phyloP scores from a whole-genome alignment of 2,888 invertebrate genomes.

The Heteropelma amictum region DNA sequence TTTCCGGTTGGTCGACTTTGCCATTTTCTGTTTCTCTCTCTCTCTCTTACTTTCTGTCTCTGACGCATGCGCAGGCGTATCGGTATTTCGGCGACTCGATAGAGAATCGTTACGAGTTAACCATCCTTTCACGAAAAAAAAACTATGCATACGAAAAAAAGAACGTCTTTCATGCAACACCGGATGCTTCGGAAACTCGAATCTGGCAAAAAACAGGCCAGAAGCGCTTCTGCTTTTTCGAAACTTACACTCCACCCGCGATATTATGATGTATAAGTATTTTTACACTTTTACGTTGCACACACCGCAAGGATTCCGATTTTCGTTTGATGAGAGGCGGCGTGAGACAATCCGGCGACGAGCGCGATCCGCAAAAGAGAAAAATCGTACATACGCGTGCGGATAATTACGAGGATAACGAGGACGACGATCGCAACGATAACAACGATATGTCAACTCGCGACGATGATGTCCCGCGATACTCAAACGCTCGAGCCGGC shows the following conservation, averaged over 20 bases:
- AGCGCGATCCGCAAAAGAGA: constrained; percentile 32
- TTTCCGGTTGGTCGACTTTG: neutral
- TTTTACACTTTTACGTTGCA: neutral
- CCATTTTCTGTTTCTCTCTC: neutral
- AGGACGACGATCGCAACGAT: constrained; percentile 54
- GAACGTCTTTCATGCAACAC: too few relatives aligned
- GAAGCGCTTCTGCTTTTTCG: too few relatives aligned
- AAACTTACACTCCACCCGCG: too few relatives aligned
- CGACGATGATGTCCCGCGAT: constrained; percentile 6
- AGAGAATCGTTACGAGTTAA: too few relatives aligned
- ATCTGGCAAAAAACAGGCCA: too few relatives aligned
- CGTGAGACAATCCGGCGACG: constrained; percentile 44
- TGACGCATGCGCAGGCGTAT: neutral
- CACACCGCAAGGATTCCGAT: constrained; percentile 32
- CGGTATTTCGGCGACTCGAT: too few relatives aligned
- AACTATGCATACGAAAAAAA: too few relatives aligned
- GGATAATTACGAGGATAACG: constrained; percentile 47
- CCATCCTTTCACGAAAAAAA: too few relatives aligned
- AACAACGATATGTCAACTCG: constrained; percentile 40
- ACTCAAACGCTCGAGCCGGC: constrained; percentile 40
- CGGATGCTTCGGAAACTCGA: too few relatives aligned
- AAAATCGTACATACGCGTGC: constrained; percentile 12
- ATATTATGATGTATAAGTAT: neutral
- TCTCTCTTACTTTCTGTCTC: too few relatives aligned
- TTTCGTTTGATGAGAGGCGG: constrained; percentile 36